Percentiles rank a stretch among this genome's conserved stretches.
Conservation (phyloP, 2,888 invertebrate species). For the Polyploca ridens region DNA sequence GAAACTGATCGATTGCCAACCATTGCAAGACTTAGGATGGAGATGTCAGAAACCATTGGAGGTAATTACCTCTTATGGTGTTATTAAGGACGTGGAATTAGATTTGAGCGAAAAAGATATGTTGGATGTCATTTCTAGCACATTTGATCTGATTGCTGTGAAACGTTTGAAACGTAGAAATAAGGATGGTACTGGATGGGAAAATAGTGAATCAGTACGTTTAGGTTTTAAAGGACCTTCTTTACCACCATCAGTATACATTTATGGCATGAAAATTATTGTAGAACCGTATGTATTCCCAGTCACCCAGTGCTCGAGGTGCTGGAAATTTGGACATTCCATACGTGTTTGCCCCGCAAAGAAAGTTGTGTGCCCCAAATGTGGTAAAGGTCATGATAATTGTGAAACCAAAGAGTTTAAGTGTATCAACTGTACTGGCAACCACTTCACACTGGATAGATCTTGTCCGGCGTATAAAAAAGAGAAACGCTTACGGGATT, state of each 20-base stretch:
- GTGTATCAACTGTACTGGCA: conserved; percentile 24
- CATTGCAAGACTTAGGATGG: conserved; percentile 17
- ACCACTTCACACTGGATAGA: conserved; percentile 9
- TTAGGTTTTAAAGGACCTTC: conserved; percentile 26
- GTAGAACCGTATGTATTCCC: conserved; percentile 31
- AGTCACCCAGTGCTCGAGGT: conserved; percentile 30
- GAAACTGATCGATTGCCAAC: conserved; percentile 13
- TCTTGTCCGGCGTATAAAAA: conserved; percentile 10
- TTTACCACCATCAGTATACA: conserved; percentile 22
- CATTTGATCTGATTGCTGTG: conserved; percentile 18
- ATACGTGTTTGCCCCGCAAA: conserved; percentile 22
- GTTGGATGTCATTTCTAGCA: conserved; percentile 14
- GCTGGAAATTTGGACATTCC: conserved; percentile 30
- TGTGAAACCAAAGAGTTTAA: conserved; percentile 21
- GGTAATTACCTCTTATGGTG: conserved; percentile 25
- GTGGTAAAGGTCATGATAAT: conserved; percentile 22
- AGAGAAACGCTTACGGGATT: conserved; percentile 6
- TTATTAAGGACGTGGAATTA: no score
- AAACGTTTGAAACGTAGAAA: conserved; percentile 23
- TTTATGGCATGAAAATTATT: conserved; percentile 23
- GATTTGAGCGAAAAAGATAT: no score
- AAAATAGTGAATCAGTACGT: conserved; percentile 25
- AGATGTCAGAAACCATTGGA: conserved; percentile 24
- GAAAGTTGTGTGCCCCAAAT: conserved; percentile 29
- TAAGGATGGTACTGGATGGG: conserved; percentile 22